These are phyloP conservation scores for Aplysia californica DNA, from an alignment of 1,140 invertebrate species.

Conservation along the genomic window DNA sequence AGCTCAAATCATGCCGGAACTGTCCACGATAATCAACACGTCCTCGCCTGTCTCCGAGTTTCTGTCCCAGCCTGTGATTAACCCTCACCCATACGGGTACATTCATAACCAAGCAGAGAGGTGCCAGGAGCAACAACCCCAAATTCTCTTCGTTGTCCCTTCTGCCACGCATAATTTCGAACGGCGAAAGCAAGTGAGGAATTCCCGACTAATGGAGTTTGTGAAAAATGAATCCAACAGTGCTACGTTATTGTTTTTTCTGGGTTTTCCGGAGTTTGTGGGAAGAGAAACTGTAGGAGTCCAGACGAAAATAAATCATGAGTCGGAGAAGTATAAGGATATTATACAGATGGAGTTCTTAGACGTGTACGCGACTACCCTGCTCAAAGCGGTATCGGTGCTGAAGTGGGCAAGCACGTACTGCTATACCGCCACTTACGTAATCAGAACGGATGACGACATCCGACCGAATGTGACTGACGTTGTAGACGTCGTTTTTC, in stretches of 20 bases:
- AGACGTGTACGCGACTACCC: conserved; percentile 2
- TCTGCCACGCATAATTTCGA: conserved; percentile 7
- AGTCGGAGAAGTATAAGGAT: background rate
- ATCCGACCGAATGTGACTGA: background rate
- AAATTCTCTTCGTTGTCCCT: background rate
- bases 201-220: background rate
- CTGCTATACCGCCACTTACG: conserved; percentile 5
- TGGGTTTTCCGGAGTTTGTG: background rate
- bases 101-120: background rate
- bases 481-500: background rate
- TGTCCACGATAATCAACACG: background rate
- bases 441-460: conserved; percentile 23
- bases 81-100: conserved; percentile 1
- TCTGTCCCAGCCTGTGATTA: conserved; percentile 5
- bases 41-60: background rate
- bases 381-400: background rate
- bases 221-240: background rate
- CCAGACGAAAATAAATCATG: background rate
- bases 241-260: conserved; percentile 8
- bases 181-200: background rate
- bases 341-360: conserved; percentile 8
- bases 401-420: background rate
- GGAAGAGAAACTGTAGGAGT: background rate
- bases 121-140: background rate
- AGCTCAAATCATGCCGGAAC: background rate